Evolutionary conservation across 2,113 vertebrate genomes (phyloP).

Genomic region (Ctenodactylus gundi): DNA sequence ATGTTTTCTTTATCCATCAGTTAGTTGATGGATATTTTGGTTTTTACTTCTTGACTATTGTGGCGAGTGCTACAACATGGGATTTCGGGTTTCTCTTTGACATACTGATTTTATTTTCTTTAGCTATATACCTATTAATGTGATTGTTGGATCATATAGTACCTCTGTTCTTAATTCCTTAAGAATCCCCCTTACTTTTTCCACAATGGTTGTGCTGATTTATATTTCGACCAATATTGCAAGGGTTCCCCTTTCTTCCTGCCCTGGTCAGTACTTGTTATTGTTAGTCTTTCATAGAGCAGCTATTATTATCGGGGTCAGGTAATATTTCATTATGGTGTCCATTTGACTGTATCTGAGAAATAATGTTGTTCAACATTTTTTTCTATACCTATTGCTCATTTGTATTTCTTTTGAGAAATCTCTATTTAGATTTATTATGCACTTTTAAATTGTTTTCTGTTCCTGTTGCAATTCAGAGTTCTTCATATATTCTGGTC

Average conservation of each 20-base stretch:
- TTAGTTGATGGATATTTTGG: not conserved
- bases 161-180: not conserved
- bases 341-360: not conserved
- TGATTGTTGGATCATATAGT: not conserved
- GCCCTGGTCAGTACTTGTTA: not conserved
- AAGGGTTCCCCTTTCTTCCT: not conserved
- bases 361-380: not conserved
- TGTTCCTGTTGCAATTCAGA: not conserved
- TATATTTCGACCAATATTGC: not conserved
- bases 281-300: not conserved
- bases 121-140: not conserved
- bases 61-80: no score
- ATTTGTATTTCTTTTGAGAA: not conserved
- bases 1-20: not conserved
- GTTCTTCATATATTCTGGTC: not conserved
- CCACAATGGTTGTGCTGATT: not conserved
- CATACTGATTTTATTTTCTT: not conserved
- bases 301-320: not conserved
- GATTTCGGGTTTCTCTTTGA: not conserved
- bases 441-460: no score
- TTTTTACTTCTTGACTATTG: not conserved
- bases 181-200: not conserved
- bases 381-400: not conserved
- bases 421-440: not conserved
- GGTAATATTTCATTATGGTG: not conserved